Evolutionary conservation across 2,888 invertebrate species (phyloP), one percentile per base, ranked within the genome.

Genomic region (Dorcus hopei): DNA sequence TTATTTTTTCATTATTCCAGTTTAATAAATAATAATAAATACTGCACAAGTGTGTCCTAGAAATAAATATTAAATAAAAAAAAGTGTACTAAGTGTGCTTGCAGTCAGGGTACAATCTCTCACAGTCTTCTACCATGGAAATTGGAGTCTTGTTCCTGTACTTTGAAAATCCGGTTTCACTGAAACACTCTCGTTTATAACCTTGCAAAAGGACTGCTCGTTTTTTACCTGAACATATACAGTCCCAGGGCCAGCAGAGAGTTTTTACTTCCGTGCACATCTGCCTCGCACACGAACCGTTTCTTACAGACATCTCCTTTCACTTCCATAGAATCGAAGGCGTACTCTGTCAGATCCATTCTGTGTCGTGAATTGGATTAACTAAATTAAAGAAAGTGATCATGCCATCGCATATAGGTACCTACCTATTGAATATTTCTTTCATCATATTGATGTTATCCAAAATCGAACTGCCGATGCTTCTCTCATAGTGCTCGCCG

Each of bases 271-370:
- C 80, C 76, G 33, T 75, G 77, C 61, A 78, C 80, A 62, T 82
- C 80, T 67, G 80, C 78, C 73, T 82, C 80, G 59, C 83, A 83
- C 7, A 82, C 75, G 64, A 83, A 82, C 58, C 80, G 79, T 59
- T 76, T 79, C 61, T 79, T 80, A 57, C 83, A 83, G 5, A 76
- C 75, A 7, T 71, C 70, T 16, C 67, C 64, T 19, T 70, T 70
- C 26, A 78, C 61, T 6, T 73, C 69, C 75, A 77, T 74, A 33
- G 70, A 66, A 39, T 72, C 66, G 53, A 78, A 74, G 38, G 71
- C 72, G 7, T 67, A 64, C 43, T 77, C 75, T 3, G 75, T 75
- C 47, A 70, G 43, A 62, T 77, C 75, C 41, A 70, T 63, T 40
- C 75, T 76, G 56, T 61, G 26, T 26, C 26, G 5, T 5, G 73